Evolutionary conservation across 2,113 vertebrate species (phyloP).

Genomic region (Hydrochoerus hydrochaeris): DNA sequence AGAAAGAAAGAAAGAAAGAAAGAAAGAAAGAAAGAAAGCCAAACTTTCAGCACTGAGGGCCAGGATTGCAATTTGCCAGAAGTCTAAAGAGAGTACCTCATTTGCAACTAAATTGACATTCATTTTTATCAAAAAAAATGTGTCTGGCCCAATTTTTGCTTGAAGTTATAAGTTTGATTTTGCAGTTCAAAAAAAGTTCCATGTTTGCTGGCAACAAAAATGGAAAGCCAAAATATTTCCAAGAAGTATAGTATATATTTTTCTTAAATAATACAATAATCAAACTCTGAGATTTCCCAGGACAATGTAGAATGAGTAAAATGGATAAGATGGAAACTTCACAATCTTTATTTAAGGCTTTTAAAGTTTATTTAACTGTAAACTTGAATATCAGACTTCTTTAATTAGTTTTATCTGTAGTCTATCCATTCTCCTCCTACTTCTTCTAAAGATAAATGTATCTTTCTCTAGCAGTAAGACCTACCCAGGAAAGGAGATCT

Average conservation of each 20-base stretch:
- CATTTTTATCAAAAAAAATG: constrained; percentile 82
- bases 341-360: neutral
- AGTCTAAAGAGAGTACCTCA: constrained; percentile 79
- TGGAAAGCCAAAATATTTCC: constrained; percentile 80
- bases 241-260: constrained; percentile 70
- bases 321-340: neutral
- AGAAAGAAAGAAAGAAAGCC: neutral
- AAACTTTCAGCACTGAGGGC: constrained; percentile 73
- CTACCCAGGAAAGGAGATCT: neutral
- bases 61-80: constrained; percentile 76
- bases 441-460: neutral
- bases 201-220: constrained; percentile 80
- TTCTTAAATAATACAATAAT: constrained; percentile 75
- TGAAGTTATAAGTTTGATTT: constrained; percentile 78
- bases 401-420: neutral
- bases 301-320: constrained; percentile 26
- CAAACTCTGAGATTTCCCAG: constrained; percentile 73
- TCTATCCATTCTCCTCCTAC: neutral
- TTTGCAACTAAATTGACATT: constrained; percentile 88
- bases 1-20: neutral
- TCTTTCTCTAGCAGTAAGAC: neutral
- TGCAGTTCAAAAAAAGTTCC: constrained; percentile 79
- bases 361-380: neutral
- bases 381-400: neutral
- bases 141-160: constrained; percentile 79